Conservation (phyloP, 1,140 invertebrate genomes). For the Riptortus pedestris region DNA sequence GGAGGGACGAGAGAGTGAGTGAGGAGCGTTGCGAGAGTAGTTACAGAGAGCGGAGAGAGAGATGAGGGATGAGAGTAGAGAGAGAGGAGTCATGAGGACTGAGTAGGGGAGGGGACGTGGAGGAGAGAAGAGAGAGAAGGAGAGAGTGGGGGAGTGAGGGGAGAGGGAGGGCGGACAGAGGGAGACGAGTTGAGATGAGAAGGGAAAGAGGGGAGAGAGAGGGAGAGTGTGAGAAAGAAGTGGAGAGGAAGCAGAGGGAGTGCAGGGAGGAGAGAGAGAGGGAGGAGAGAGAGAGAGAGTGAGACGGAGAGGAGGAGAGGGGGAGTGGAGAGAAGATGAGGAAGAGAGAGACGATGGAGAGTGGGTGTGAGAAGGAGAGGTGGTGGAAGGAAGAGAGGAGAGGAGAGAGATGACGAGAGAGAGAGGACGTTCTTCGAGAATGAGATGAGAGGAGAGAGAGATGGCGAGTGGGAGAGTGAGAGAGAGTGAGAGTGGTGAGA, state of each 20-base stretch:
- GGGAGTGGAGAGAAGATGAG: too few relatives aligned
- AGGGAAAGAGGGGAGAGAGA: slow-evolving; percentile 12
- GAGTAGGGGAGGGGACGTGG: slow-evolving; percentile 8
- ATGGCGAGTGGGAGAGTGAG: too few relatives aligned
- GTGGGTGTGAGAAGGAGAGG: too few relatives aligned
- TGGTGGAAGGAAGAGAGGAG: too few relatives aligned
- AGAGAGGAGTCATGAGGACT: not conserved
- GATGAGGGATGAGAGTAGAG: not conserved
- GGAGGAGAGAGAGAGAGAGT: too few relatives aligned
- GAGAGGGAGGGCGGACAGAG: not conserved
- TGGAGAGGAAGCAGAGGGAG: not conserved
- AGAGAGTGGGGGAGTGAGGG: not conserved
- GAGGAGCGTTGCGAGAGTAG: not conserved
- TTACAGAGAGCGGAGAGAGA: not conserved
- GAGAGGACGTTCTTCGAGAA: too few relatives aligned
- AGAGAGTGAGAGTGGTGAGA: too few relatives aligned
- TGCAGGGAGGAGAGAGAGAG: too few relatives aligned
- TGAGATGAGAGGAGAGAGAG: too few relatives aligned
- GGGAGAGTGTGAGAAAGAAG: slow-evolving; percentile 2
- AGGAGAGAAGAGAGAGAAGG: not conserved
- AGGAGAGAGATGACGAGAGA: too few relatives aligned
- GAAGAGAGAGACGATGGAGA: too few relatives aligned
- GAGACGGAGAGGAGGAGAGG: too few relatives aligned
- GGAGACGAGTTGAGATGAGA: slow-evolving; percentile 2
- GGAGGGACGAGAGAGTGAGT: not conserved